Percentiles rank a stretch among this genome's conserved stretches.
phyloP scores from a whole-genome alignment of 2,797 vertebrate species.

The Leuciscus waleckii region DNA sequence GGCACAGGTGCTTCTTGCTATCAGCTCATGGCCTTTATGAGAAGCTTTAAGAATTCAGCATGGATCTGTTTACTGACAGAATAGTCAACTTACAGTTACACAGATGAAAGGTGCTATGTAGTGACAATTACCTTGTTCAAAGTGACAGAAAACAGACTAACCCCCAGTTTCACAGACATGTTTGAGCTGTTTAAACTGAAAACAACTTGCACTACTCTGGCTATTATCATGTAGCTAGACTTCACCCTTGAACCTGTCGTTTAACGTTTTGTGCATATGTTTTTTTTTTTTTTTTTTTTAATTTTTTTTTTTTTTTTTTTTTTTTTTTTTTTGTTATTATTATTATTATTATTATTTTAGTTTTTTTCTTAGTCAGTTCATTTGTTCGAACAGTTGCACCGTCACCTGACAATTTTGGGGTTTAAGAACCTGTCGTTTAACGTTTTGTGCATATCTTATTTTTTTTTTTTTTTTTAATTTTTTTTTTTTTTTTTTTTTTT shows the following conservation, averaged over 20 bases:
- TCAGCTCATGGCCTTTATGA: constrained; percentile 62
- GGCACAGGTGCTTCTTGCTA: constrained; percentile 64
- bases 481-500: too few relatives aligned
- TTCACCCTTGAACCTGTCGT: neutral
- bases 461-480: too few relatives aligned
- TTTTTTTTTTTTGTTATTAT: neutral
- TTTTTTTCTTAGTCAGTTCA: too few relatives aligned
- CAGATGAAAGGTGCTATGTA: constrained; percentile 75
- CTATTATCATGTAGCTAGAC: neutral
- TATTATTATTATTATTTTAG: neutral
- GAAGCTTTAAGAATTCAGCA: constrained; percentile 74
- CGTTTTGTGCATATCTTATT: too few relatives aligned
- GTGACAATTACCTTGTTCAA: constrained; percentile 74
- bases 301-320: too few relatives aligned
- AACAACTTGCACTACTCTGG: neutral
- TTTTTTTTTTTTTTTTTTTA: too few relatives aligned
- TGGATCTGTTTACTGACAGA: constrained; percentile 70
- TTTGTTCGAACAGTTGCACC: too few relatives aligned
- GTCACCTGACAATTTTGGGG: too few relatives aligned
- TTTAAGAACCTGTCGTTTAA: too few relatives aligned
- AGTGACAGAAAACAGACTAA: constrained; percentile 71
- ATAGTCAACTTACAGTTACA: constrained; percentile 64
- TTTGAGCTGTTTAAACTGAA: too few relatives aligned
- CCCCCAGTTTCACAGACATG: too few relatives aligned
- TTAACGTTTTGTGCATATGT: neutral